Evolutionary conservation across 2,797 vertebrate species (phyloP), one percentile per base, ranked within the genome.

Genomic region (Scolopax rusticola): DNA sequence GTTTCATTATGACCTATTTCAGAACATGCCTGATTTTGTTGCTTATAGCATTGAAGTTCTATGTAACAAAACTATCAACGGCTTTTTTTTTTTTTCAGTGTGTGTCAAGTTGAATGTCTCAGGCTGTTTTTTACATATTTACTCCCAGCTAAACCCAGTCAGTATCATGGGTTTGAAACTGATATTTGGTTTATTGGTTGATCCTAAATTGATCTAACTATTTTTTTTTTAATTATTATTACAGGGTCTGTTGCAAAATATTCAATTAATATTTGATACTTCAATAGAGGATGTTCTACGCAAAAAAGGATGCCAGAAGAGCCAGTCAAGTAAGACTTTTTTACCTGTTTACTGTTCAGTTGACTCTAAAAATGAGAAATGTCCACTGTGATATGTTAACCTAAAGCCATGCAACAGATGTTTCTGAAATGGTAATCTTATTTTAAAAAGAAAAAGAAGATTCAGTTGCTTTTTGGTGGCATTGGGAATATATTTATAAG

Each of bases 181-280:
- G 13, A 45, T 19, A 36, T 36, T 36, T 36, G 18, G 28, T 30
- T 89, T 61, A 45, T 57, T 45, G 36, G 33, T 38, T 87, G 24
- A 8, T 81, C 21, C 24, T 30, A 68, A 50, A 38, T 59, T 32
- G 4, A 51, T 64, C 9, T 68, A 45, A 48, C 38, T 82, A 8
- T 0, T 50, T 64, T 65, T 65, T 77, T 19, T 60, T 79, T 63
- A 40, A 9, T 73, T 41, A 53, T 96, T 94, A 50, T 90, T 95
- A 25, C 98, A 99, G 99, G 99, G 99, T 67, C 98, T 99, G 88
- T 98, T 99, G 91, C 99, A 99, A 98, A 99, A 99, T 75, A 98
- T 99, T 87, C 98, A 95, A 40, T 98, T 99, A 88, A 97, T 99
- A 93, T 99, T 99, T 96, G 99, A 99, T 78, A 98, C 98, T 28